A percentile compares a stretch with the other conserved stretches of the same genome.
Evolutionary conservation across 2,797 vertebrate genomes (phyloP).

Genomic region (Hybognathus amarus): DNA sequence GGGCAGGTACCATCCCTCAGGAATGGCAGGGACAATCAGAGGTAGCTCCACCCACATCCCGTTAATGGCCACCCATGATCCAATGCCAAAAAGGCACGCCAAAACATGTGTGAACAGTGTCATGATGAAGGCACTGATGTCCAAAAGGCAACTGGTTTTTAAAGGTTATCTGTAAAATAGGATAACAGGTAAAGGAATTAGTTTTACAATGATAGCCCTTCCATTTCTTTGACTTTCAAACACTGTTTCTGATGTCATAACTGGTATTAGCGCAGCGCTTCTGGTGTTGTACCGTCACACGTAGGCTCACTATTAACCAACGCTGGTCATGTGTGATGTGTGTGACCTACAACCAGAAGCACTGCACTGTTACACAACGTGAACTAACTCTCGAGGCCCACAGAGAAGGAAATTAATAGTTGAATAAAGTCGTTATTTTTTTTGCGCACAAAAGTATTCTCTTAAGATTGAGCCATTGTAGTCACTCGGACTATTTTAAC

Average conservation of each 20-base stretch:
- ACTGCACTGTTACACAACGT: too few species aligned
- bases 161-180: slow-evolving; percentile 58
- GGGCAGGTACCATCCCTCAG: slow-evolving; percentile 82
- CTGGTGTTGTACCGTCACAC: too few species aligned
- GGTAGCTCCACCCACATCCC: slow-evolving; percentile 90
- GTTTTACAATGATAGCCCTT: slow-evolving; percentile 5
- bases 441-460: too few species aligned
- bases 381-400: too few species aligned
- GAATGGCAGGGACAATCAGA: slow-evolving; percentile 74
- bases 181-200: neutral
- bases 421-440: too few species aligned
- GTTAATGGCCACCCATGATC: slow-evolving; percentile 89
- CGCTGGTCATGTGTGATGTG: too few species aligned
- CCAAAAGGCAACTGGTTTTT: neutral
- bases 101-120: slow-evolving; percentile 77
- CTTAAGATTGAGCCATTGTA: too few species aligned
- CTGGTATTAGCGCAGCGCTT: too few species aligned
- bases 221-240: slow-evolving; percentile 21
- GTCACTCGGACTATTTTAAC: too few species aligned
- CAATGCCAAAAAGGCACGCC: slow-evolving; percentile 83
- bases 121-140: slow-evolving; percentile 68
- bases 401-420: too few species aligned
- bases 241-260: neutral
- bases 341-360: too few species aligned
- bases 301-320: too few species aligned